phyloP scores from a whole-genome alignment of 2,113 vertebrate genomes.

The Pitta sordida region DNA sequence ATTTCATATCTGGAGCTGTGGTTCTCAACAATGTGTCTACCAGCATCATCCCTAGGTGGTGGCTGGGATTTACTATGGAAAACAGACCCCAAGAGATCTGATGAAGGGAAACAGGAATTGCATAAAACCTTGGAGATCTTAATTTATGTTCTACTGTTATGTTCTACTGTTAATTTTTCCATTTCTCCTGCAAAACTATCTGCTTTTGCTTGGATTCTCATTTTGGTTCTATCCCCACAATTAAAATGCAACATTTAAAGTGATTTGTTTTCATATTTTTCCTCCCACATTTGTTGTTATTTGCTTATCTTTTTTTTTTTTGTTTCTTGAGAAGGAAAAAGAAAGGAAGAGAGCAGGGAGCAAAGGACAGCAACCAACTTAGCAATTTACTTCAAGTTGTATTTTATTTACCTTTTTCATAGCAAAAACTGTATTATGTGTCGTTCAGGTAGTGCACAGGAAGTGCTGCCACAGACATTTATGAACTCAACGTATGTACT shows the following conservation, averaged over 20 bases:
- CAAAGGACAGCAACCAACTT: neutral
- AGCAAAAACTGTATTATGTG: neutral
- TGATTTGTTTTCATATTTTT: neutral
- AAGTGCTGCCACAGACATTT: neutral
- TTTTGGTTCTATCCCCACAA: neutral
- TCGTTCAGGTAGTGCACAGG: neutral
- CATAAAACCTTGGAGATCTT: neutral
- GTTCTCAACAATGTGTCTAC: neutral
- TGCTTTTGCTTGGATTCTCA: neutral
- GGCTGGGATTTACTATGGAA: neutral
- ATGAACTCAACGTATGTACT: neutral
- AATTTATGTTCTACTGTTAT: neutral
- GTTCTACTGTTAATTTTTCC: neutral
- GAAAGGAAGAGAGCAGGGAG: neutral
- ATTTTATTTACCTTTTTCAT: neutral
- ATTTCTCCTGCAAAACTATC: neutral
- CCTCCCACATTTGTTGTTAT: neutral
- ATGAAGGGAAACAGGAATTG: neutral
- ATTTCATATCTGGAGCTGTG: too few relatives aligned
- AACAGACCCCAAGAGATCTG: neutral
- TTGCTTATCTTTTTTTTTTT: neutral
- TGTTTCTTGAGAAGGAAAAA: neutral
- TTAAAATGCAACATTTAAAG: neutral
- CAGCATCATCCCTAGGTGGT: fast-evolving
- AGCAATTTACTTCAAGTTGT: neutral